phyloP scores from a whole-genome alignment of 30 jellyfish, hydroid and myxozoan genomes.

The Hydractinia echinata region DNA sequence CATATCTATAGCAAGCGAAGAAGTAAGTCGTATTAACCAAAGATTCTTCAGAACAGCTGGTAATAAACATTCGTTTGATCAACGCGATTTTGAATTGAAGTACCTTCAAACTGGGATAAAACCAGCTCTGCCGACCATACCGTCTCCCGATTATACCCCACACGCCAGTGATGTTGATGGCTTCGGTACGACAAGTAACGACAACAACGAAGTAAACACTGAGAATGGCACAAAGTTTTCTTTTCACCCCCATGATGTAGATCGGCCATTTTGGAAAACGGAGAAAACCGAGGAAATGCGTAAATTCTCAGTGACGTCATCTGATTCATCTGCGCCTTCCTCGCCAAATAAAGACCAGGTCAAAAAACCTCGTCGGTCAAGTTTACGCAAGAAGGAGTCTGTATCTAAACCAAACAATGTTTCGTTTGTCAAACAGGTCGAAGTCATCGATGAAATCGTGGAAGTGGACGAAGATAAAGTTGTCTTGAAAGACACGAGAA shows the following conservation, averaged over 20 bases:
- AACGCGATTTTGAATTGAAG: not conserved
- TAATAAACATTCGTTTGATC: not conserved
- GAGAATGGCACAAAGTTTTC: not conserved
- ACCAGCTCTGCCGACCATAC: conserved; percentile 31
- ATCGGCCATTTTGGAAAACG: conserved; percentile 22
- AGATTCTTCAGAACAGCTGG: conserved; percentile 1
- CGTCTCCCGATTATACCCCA: conserved; percentile 31
- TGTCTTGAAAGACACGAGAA: not conserved
- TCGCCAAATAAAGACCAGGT: not conserved
- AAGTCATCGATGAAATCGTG: conserved; percentile 15
- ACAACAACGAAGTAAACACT: not conserved
- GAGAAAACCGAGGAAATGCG: too few species aligned
- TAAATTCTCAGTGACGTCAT: too few species aligned
- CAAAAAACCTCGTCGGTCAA: conserved; percentile 2
- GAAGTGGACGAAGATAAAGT: conserved; percentile 16
- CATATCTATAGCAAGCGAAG: conserved; percentile 32
- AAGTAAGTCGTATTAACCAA: conserved; percentile 17
- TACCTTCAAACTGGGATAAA: not conserved
- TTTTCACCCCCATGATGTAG: conserved; percentile 18
- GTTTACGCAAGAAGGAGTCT: conserved; percentile 22
- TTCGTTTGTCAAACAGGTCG: conserved; percentile 23
- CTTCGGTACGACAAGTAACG: not conserved
- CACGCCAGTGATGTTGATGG: not conserved
- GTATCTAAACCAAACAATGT: conserved; percentile 17
- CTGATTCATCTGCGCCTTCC: not conserved